Conservation (phyloP, 2,888 invertebrate genomes). For the Blastobasis lacticolella region DNA sequence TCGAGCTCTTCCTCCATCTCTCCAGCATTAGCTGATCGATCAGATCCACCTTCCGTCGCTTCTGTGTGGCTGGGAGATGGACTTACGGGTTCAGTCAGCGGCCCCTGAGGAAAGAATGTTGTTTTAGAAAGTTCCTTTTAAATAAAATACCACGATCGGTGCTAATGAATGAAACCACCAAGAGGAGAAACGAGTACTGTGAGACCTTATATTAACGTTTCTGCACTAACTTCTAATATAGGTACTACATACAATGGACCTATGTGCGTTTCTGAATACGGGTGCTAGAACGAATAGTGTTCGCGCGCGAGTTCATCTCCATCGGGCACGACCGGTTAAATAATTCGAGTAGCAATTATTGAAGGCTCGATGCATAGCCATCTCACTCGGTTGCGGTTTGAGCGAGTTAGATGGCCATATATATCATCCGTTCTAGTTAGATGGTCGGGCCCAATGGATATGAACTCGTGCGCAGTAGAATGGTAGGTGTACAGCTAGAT, state of each 20-base stretch:
- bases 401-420: background rate
- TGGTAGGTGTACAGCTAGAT: too few relatives aligned
- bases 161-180: too few relatives aligned
- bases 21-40: background rate
- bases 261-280: too few relatives aligned
- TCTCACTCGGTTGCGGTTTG: background rate
- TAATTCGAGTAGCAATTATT: background rate
- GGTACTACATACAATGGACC: too few relatives aligned
- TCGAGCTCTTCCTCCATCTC: background rate
- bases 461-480: too few relatives aligned
- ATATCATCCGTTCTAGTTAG: too few relatives aligned
- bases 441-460: background rate
- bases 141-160: slow-evolving; percentile 11
- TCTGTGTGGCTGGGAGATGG: background rate
- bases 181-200: too few relatives aligned
- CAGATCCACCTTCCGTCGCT: background rate
- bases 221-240: too few relatives aligned
- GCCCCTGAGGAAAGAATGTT: background rate
- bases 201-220: too few relatives aligned
- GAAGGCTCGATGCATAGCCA: background rate
- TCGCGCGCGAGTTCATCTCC: background rate
- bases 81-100: background rate
- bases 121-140: background rate
- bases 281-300: background rate
- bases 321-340: background rate